These are phyloP conservation scores for Psophia crepitans DNA, from an alignment of 2,113 vertebrate genomes.

Conservation along the genomic window DNA sequence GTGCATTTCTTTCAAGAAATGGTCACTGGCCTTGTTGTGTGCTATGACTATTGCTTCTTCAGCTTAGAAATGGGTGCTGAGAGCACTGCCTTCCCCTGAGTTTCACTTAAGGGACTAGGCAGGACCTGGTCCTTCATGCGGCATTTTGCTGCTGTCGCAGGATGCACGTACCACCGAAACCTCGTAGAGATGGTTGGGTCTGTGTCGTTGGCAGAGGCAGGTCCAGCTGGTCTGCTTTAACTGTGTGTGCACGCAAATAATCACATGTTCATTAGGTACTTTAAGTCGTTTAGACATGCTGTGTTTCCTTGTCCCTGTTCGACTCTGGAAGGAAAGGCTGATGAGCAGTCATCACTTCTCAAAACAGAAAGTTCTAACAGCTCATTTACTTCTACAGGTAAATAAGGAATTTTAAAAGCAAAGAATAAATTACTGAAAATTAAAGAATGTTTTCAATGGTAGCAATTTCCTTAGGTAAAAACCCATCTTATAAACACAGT, in stretches of 20 bases:
- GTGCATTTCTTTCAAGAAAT: accelerated
- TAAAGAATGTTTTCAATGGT: background rate
- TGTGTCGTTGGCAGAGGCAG: background rate
- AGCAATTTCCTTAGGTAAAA: background rate
- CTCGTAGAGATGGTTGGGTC: background rate
- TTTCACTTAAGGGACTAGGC: background rate
- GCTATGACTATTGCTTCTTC: background rate
- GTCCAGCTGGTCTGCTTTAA: background rate
- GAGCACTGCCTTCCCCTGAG: background rate
- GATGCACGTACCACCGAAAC: accelerated
- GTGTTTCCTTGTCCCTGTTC: background rate
- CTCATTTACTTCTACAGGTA: background rate
- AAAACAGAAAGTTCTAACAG: background rate
- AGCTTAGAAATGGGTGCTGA: background rate
- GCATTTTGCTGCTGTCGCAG: too few species aligned
- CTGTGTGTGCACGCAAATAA: background rate
- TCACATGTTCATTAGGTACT: background rate
- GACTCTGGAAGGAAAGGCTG: background rate
- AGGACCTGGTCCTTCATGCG: background rate
- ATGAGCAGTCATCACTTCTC: background rate
- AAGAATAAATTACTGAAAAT: background rate
- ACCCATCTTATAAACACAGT: background rate
- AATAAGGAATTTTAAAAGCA: background rate
- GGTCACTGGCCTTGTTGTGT: background rate
- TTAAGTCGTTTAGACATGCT: background rate